phyloP scores from a whole-genome alignment of 2,113 vertebrate species.

The Herpailurus yagouaroundi region DNA sequence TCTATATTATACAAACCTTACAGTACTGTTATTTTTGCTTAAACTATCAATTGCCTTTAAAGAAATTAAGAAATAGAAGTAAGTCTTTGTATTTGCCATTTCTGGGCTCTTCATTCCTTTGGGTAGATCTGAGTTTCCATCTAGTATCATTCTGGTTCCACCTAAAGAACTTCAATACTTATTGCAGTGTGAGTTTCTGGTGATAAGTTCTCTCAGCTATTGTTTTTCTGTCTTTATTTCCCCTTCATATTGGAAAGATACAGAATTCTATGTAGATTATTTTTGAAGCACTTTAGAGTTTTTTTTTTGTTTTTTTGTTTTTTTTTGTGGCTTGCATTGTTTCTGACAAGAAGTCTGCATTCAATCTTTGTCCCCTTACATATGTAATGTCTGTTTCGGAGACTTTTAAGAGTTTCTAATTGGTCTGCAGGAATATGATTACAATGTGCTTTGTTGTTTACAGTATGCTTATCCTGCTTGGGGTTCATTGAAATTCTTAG shows the following conservation, averaged over 20 bases:
- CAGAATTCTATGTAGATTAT: neutral
- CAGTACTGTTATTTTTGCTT: neutral
- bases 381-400: neutral
- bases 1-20: neutral
- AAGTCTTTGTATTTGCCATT: neutral
- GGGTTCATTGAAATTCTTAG: slow-evolving; percentile 3
- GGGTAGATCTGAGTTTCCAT: neutral
- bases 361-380: neutral
- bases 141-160: neutral
- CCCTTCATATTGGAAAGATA: neutral
- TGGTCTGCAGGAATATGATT: slow-evolving; percentile 17
- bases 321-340: neutral
- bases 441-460: neutral
- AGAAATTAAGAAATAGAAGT: neutral
- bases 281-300: slow-evolving; percentile 31
- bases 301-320: neutral
- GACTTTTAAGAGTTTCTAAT: slow-evolving; percentile 28
- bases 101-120: neutral
- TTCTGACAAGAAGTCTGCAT: neutral
- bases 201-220: neutral
- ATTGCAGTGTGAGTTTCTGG: neutral
- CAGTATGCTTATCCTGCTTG: neutral
- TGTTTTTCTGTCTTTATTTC: slow-evolving; percentile 28
- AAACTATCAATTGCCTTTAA: neutral
- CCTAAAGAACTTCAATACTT: neutral